Conservation (phyloP, 2,113 vertebrate genomes). For the Austrofundulus limnaeus region DNA sequence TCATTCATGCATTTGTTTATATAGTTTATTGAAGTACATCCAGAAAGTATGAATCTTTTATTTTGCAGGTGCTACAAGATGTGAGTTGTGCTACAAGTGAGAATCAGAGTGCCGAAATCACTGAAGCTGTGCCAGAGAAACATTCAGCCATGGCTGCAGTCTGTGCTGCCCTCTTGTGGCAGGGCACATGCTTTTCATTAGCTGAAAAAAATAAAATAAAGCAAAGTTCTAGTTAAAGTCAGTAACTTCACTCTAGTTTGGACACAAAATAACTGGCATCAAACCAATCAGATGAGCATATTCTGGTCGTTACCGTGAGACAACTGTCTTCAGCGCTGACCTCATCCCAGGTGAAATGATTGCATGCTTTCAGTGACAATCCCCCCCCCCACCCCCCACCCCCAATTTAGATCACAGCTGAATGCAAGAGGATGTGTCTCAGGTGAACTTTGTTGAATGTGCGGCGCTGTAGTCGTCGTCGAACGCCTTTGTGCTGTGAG, state of each 20-base stretch:
- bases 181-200: not conserved
- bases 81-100: conserved; percentile 4
- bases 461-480: conserved; percentile 39
- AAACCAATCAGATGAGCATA: conserved; percentile 16
- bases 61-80: conserved; percentile 5
- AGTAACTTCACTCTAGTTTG: conserved; percentile 18
- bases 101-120: conserved; percentile 22
- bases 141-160: conserved; percentile 16
- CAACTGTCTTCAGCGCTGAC: conserved; percentile 24
- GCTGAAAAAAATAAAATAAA: too few relatives aligned
- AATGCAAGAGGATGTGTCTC: conserved; percentile 34
- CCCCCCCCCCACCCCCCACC: not conserved
- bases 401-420: conserved; percentile 41
- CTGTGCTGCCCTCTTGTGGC: conserved; percentile 69
- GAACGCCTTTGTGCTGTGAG: conserved; percentile 17
- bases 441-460: conserved; percentile 24
- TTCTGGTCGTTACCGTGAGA: conserved; percentile 22
- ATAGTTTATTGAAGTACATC: conserved; percentile 13
- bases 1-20: not conserved
- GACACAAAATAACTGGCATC: not conserved
- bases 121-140: not conserved
- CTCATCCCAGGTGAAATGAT: conserved; percentile 44
- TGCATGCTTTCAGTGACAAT: conserved; percentile 15
- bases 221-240: too few relatives aligned
- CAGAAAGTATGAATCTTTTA: not conserved